A percentile compares a stretch with the other conserved stretches of the same genome.
Evolutionary conservation across 2,888 invertebrate species (phyloP).

Genomic region (Dastarcus helophoroides): DNA sequence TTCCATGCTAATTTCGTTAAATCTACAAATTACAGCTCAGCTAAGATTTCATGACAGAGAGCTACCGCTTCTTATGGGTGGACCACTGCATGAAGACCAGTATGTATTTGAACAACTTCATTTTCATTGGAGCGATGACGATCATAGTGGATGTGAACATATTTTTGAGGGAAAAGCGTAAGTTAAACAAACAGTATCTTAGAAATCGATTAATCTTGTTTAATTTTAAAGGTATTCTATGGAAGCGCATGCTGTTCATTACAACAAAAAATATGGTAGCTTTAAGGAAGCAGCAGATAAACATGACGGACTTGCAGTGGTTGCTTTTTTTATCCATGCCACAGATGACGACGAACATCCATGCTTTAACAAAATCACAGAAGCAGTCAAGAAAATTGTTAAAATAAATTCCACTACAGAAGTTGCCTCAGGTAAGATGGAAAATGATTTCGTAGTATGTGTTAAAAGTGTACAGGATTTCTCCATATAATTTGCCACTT

Average conservation of each 20-base stretch:
- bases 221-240: conserved; percentile 49
- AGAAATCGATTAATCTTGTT: conserved; percentile 6
- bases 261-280: conserved; percentile 55
- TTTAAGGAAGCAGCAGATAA: conserved; percentile 54
- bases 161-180: conserved; percentile 59
- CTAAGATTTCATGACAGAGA: conserved; percentile 48
- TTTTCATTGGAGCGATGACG: conserved; percentile 70
- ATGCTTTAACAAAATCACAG: conserved; percentile 32
- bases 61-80: conserved; percentile 50
- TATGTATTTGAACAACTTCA: conserved; percentile 68
- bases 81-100: conserved; percentile 50
- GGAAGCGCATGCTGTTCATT: conserved; percentile 72
- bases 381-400: conserved; percentile 31
- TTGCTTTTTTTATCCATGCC: conserved; percentile 51
- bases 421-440: conserved; percentile 26
- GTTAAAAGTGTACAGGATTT: too few relatives aligned
- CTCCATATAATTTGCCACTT: too few relatives aligned
- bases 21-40: conserved; percentile 40
- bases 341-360: conserved; percentile 34
- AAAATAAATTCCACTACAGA: conserved; percentile 31
- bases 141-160: conserved; percentile 69
- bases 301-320: conserved; percentile 59
- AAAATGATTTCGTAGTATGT: too few relatives aligned
- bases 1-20: background rate
- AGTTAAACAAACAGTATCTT: conserved; percentile 23